Conservation (phyloP, 2,888 invertebrate genomes). For the Argynnis bischoffii region DNA sequence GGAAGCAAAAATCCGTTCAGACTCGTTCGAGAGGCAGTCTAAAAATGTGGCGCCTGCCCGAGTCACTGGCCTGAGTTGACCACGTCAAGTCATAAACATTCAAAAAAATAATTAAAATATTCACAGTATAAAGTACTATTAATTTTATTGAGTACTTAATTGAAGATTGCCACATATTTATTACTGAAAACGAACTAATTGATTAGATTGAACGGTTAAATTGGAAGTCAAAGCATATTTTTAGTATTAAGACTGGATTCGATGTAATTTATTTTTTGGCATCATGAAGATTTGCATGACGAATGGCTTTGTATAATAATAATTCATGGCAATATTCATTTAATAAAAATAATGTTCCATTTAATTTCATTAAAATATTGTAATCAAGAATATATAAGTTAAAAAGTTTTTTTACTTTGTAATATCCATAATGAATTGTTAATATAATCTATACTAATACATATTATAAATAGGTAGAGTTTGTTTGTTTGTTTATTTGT, state of each 20-base stretch:
- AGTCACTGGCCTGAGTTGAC: constrained; percentile 69
- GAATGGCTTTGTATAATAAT: too few relatives aligned
- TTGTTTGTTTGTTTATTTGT: too few relatives aligned
- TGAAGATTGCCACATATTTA: constrained; percentile 38
- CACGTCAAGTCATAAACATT: constrained; percentile 42
- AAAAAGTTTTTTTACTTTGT: too few relatives aligned
- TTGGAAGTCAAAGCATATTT: constrained; percentile 16
- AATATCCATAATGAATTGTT: too few relatives aligned
- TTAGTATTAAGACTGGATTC: constrained; percentile 13
- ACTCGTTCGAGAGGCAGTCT: constrained; percentile 43
- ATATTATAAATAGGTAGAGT: too few relatives aligned
- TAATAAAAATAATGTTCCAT: too few relatives aligned
- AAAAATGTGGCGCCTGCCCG: constrained; percentile 55
- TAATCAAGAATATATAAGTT: too few relatives aligned
- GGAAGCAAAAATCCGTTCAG: constrained; percentile 38
- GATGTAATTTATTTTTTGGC: neutral
- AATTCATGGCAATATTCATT: constrained; percentile 1
- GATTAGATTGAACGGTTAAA: constrained; percentile 36
- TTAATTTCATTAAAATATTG: too few relatives aligned
- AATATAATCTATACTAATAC: too few relatives aligned
- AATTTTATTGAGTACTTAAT: constrained; percentile 36
- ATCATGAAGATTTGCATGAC: too few relatives aligned
- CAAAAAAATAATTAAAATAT: constrained; percentile 42
- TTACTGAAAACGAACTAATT: constrained; percentile 35
- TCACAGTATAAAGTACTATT: constrained; percentile 35